These are phyloP conservation scores for Theocolax elegans DNA, from an alignment of 1,140 invertebrate species.

Conservation along the genomic window DNA sequence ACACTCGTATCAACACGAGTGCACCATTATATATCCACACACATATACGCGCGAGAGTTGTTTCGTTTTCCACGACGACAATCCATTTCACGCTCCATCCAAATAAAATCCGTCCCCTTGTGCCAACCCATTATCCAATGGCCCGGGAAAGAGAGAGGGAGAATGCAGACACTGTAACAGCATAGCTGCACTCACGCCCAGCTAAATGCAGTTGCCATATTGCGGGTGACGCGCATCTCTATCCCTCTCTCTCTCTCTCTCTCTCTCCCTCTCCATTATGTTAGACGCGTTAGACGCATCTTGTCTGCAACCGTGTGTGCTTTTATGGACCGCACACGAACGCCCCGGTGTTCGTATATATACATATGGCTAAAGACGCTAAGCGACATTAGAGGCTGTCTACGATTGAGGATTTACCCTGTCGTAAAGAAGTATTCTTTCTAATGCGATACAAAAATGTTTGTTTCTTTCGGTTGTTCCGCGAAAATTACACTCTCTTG, in stretches of 20 bases:
- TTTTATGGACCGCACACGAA: neutral
- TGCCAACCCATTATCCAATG: neutral
- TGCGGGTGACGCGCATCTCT: neutral
- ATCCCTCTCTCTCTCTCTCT: too few species aligned
- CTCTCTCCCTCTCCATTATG: neutral
- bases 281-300: neutral
- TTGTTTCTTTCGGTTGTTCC: too few species aligned
- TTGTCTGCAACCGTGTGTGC: neutral
- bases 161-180: neutral
- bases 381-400: neutral
- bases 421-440: too few species aligned
- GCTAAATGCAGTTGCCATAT: constrained; percentile 29
- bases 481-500: too few species aligned
- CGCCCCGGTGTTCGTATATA: too few species aligned
- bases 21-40: too few species aligned
- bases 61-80: constrained; percentile 5
- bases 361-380: neutral
- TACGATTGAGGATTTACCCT: neutral
- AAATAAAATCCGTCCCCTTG: constrained; percentile 19
- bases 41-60: neutral
- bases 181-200: neutral
- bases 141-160: neutral
- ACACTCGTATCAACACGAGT: too few species aligned
- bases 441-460: too few species aligned
- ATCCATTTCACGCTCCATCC: constrained; percentile 24